Evolutionary conservation across 2,113 vertebrate genomes (phyloP), one percentile per base, ranked within the genome.

Genomic region (Mesoclemmys tuberculata): DNA sequence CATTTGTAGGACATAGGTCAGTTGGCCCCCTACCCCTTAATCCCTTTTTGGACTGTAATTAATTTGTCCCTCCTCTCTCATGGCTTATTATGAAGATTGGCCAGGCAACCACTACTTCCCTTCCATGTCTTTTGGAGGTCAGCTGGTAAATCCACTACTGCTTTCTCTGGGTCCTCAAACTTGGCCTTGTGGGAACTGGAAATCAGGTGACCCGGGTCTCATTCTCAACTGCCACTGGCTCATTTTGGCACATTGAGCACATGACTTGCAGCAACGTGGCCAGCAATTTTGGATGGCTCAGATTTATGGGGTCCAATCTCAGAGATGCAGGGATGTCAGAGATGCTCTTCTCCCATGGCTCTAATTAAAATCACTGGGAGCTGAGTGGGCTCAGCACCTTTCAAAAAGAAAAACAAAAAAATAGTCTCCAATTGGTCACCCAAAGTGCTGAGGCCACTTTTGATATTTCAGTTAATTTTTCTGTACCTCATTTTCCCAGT

Each of bases 111-210:
- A 64, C 61, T 64, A n/a, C 31, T n/a, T 64, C 61, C 58, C 58
- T 64, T 64, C 61, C 8, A n/a, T 68, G 18, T n/a, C 61, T 68
- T 68, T 68, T 68, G 16, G 2, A 13, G 1, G 8, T 21, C n/a
- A 85, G 27, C 27, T 68, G 24, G 4, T 44, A 52, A 54, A 2
- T 54, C 10, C 6, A n/a, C 11, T 44, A 41, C 8, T 74, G 21
- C 26, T 31, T 26, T 51, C 27, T 55, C 81, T 29, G 24, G 3
- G 26, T 82, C 29, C 31, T 82, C 0, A 1, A 12, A 14, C 14
- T 21, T 44, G 58, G 4, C 61, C 38, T 68, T 0, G 0, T 3
- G 2, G 7, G 19, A 9, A 16, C 22, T 61, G 44, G 38, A 61
- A 61, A 35, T 52, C 2, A 77, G 48, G n/a, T 68, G 29, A 6